Evolutionary conservation across 2,113 vertebrate species (phyloP).

Genomic region (Corydoras maculifer): DNA sequence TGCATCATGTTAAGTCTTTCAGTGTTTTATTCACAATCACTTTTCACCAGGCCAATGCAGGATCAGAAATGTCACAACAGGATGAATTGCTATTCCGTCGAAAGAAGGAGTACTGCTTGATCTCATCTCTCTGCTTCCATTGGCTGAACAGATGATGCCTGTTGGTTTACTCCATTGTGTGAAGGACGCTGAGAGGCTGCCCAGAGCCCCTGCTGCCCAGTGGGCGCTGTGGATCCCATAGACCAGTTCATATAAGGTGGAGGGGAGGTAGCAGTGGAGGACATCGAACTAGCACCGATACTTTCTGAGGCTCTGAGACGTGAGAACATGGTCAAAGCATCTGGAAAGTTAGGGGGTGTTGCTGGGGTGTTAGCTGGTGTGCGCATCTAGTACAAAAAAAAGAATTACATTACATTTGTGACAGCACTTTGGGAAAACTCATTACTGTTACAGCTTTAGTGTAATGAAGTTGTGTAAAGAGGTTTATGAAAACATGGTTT

Average conservation of each 20-base stretch:
- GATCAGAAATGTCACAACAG: conserved; percentile 8
- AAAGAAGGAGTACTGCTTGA: conserved; percentile 3
- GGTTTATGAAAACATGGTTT: too few species aligned
- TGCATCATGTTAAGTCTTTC: conserved; percentile 1
- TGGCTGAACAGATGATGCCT: conserved; percentile 65
- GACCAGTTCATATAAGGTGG: conserved; percentile 55
- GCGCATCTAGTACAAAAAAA: conserved; percentile 72
- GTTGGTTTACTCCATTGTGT: conserved; percentile 61
- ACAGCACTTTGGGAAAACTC: too few species aligned
- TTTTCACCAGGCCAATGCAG: not conserved
- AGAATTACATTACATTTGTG: too few species aligned
- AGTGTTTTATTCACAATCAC: conserved; percentile 14
- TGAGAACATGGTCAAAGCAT: conserved; percentile 80
- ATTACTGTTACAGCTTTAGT: too few species aligned
- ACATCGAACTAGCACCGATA: conserved; percentile 60
- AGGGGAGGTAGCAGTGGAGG: conserved; percentile 66
- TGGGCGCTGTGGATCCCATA: conserved; percentile 53
- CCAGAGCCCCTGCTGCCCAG: conserved; percentile 62
- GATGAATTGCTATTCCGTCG: conserved; percentile 16
- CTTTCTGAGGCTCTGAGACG: conserved; percentile 77
- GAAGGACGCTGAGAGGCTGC: conserved; percentile 56
- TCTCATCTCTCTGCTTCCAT: conserved; percentile 84
- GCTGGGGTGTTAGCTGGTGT: conserved; percentile 82
- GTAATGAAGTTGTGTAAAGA: too few species aligned
- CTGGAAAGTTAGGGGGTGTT: conserved; percentile 81